Conservation (phyloP, 2,888 invertebrate species). For the Meghimatium bilineatum region DNA sequence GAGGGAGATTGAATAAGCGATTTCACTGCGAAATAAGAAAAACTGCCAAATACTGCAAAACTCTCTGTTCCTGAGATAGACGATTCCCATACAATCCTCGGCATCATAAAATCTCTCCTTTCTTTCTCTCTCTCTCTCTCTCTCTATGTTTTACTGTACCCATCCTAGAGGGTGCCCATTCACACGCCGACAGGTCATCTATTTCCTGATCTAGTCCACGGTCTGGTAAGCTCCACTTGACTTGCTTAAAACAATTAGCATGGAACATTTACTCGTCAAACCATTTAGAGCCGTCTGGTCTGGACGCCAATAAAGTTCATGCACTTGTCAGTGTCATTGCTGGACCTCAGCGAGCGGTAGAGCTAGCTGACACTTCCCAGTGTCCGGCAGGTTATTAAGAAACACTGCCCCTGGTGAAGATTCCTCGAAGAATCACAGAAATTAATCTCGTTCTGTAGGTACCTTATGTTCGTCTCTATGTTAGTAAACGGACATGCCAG, state of each 20-base stretch:
- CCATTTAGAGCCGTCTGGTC: not conserved
- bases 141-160: not conserved
- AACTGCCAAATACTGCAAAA: no score
- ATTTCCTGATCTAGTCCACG: no score
- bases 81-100: no score
- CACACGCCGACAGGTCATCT: no score
- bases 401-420: not conserved
- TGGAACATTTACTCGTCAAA: not conserved
- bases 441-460: not conserved
- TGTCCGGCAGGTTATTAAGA: not conserved
- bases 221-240: not conserved
- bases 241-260: not conserved
- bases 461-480: not conserved
- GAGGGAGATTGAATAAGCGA: no score
- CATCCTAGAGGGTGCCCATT: no score
- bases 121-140: not conserved
- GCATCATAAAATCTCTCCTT: no score
- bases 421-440: not conserved
- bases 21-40: no score
- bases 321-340: slow-evolving; percentile 24
- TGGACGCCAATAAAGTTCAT: slow-evolving; percentile 18
- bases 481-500: not conserved
- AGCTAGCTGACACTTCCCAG: not conserved
- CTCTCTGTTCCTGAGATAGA: no score
- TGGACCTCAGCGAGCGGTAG: not conserved